Base-by-base conservation (phyloP, 2,797 vertebrate genomes). In the Pempheris klunzingeri region DNA sequence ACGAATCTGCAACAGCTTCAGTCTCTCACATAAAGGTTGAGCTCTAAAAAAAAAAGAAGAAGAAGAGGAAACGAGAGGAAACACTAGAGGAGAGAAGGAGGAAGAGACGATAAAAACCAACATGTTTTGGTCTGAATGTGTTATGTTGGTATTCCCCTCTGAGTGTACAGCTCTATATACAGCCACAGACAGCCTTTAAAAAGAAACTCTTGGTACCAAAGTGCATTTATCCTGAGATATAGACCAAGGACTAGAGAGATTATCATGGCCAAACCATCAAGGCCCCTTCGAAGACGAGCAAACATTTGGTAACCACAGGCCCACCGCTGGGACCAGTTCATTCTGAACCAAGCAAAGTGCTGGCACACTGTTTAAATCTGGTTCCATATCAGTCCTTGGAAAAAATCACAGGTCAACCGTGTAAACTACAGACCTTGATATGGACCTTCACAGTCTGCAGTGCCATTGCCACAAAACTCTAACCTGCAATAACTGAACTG, bases 201-300 rank as follows among this genome's bases (percentile, higher is more conserved):
- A 84, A 82, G 65, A 79, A 87, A 72, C 77, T 81, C 80, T 76
- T 85, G 85, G 85, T 84, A 85, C 85, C 89, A 90, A 86, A 92
- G 88, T 90, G 89, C 88, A 77, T 88, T 87, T 73, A 88, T 93
- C 93, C 92, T 92, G 90, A 92, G 92, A 89, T 89, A 87, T 77
- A 65, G 88, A 90, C 88, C 87, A 81, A 87, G 78, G 85, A 86
- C 78, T 65, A 47, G 55, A 77, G 77, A 87, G 84, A 90, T 89
- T 64, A 89, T 88, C 86, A 63, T 60, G 81, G 75, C 80, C 63
- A 71, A 81, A 81, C 74, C 80, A 79, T 70, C 52, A 55, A 82
- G 85, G 83, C 85, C 81, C 85, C 60, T 39, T 67, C 53, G 88
- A 22, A 82, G 53, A 72, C 7, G 55, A 76, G 68, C 80, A 82